Evolutionary conservation across 1,140 invertebrate species (phyloP), one percentile per base, ranked within the genome.

Genomic region (Eumaeus atala): DNA sequence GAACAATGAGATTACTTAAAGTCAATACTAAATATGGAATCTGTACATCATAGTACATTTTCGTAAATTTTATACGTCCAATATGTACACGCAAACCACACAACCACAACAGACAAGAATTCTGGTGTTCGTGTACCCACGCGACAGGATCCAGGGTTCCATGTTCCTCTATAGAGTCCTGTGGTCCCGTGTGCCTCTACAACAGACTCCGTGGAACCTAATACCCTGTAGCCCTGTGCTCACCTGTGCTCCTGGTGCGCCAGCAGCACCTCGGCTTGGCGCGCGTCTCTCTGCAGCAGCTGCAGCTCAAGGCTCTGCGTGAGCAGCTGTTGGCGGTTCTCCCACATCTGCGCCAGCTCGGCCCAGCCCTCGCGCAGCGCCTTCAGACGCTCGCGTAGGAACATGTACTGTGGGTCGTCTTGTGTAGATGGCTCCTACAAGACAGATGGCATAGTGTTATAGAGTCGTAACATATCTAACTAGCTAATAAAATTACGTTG

Each of bases 261-360:
- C 16, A 99, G 90, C 59, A 99, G 88, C 53, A 99, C 97, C 87
- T 99, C 98, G 8, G 96, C 97, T 89, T 99, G 98, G 56, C 97
- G 92, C 10, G 97, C 97, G 87, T 99, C 98, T 18, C 97, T 91
- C 84, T 99, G 92, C 89, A 99, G 96, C 80, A 99, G 93, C 89
- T 99, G 96, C 65, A 97, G 89, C 82, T 97, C 96, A 59, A 99
- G 91, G 66, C 95, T 97, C 87, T 99, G 97, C 0, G 97, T 96
- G 1, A 99, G 88, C 37, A 99, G 84, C 59, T 97, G 94, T 84
- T 99, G 97, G 48, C 98, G 88, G 88, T 99, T 99, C 75, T 98
- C 97, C 98, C 98, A 99, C 98, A 99, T 99, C 88, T 99, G 96
- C 68, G 98, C 95, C 48, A 99, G 88, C 77, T 99, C 98, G 60